Evolutionary conservation across 2,113 vertebrate species (phyloP).

Genomic region (Mustela lutreola): DNA sequence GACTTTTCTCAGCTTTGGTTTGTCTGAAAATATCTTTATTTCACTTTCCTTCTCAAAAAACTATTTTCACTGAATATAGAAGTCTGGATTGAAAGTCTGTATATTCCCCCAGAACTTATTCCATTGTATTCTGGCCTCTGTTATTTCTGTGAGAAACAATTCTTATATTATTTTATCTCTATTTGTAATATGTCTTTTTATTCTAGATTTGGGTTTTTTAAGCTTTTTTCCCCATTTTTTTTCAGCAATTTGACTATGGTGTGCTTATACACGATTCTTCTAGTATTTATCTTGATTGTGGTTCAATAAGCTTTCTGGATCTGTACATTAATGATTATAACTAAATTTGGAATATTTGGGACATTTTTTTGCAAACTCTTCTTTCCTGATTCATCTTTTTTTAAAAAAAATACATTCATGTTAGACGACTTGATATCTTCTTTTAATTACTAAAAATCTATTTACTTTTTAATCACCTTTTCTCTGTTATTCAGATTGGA

Average conservation of each 20-base stretch:
- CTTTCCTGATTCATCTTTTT: background rate
- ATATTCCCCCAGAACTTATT: background rate
- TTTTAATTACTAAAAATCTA: background rate
- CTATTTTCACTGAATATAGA: background rate
- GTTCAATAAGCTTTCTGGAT: background rate
- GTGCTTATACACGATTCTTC: background rate
- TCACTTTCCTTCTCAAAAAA: background rate
- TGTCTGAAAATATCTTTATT: slow-evolving; percentile 17
- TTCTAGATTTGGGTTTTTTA: background rate
- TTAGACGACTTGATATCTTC: background rate
- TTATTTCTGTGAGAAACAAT: background rate
- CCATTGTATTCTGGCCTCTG: background rate
- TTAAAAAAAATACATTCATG: background rate
- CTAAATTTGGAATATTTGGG: background rate
- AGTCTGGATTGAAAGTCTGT: background rate
- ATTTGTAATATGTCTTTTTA: background rate
- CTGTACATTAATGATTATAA: background rate
- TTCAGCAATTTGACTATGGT: background rate
- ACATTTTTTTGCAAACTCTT: background rate
- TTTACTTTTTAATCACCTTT: background rate
- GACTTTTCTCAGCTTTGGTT: background rate
- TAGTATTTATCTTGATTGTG: background rate
- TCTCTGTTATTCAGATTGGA: background rate
- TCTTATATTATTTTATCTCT: background rate
- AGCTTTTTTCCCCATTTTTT: background rate